Percentiles rank a stretch among this genome's conserved stretches.
These are phyloP conservation scores for Geotrypetes seraphini DNA, from an alignment of 2,797 vertebrate species.

Conservation along the genomic window DNA sequence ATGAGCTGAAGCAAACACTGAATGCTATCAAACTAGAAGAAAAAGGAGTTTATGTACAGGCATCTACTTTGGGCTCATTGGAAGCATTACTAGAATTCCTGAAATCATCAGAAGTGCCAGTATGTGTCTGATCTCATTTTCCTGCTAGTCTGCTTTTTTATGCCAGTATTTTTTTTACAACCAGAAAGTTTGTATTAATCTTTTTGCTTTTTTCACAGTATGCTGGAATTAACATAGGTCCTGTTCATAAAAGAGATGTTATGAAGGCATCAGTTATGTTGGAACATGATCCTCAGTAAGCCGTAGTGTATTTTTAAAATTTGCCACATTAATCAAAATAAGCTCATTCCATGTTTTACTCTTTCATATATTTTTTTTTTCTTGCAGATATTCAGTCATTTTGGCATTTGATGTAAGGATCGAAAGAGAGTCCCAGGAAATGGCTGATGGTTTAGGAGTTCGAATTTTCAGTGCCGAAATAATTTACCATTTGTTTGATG, in stretches of 20 bases:
- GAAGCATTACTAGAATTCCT: slow-evolving; percentile 95
- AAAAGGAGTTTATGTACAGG: slow-evolving; percentile 95
- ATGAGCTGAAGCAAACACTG: slow-evolving; percentile 90
- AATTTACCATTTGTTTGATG: slow-evolving; percentile 95
- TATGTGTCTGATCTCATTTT: slow-evolving; percentile 49
- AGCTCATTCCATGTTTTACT: not conserved
- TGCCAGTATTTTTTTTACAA: not conserved
- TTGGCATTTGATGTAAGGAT: slow-evolving; percentile 93
- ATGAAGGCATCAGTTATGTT: slow-evolving; percentile 96
- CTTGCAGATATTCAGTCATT: slow-evolving; percentile 79
- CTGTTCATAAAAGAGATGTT: slow-evolving; percentile 91
- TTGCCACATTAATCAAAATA: accelerated
- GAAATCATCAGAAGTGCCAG: slow-evolving; percentile 90
- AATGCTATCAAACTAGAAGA: slow-evolving; percentile 94
- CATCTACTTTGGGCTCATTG: slow-evolving; percentile 88
- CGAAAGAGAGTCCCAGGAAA: slow-evolving; percentile 90
- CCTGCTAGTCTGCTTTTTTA: not conserved
- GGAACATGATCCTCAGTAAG: slow-evolving; percentile 91
- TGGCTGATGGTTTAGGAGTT: slow-evolving; percentile 91
- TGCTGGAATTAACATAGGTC: slow-evolving; percentile 94
- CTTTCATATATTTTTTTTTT: not conserved
- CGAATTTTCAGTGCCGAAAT: slow-evolving; percentile 93
- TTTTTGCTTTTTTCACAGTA: slow-evolving; percentile 70
- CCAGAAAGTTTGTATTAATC: too few relatives aligned
- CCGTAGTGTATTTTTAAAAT: not conserved